phyloP scores from a whole-genome alignment of 2,797 vertebrate genomes.

The Corythornis leucogaster region DNA sequence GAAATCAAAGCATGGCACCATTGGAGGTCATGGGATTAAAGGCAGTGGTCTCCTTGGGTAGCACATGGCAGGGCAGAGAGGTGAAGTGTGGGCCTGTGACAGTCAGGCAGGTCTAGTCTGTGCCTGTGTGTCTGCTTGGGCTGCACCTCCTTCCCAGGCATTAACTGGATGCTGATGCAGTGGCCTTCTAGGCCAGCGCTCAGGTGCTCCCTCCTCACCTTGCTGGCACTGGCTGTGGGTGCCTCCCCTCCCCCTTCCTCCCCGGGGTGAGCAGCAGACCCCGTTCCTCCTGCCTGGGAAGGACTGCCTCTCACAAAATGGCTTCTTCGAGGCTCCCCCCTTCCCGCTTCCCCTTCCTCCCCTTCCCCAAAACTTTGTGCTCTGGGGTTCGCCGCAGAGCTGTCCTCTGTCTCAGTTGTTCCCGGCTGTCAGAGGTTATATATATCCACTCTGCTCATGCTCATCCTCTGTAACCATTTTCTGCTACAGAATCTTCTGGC shows the following conservation, averaged over 20 bases:
- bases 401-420: slow-evolving; percentile 46
- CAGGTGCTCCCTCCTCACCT: not conserved
- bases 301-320: slow-evolving; percentile 24
- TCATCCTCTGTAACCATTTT: slow-evolving; percentile 72
- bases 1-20: not conserved
- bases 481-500: slow-evolving; percentile 70
- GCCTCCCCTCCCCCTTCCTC: not conserved
- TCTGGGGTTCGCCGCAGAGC: slow-evolving; percentile 39
- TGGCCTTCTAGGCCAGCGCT: accelerated
- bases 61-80: not conserved
- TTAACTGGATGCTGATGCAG: not conserved
- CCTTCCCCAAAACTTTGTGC: slow-evolving; percentile 32
- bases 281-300: not conserved
- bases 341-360: not conserved
- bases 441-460: slow-evolving; percentile 57
- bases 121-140: accelerated
- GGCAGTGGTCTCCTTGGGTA: not conserved
- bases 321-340: not conserved
- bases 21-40: not conserved
- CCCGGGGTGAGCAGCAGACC: not conserved
- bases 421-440: slow-evolving; percentile 65
- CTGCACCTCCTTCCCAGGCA: not conserved
- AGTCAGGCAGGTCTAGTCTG: not conserved
- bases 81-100: not conserved
- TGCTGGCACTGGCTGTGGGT: accelerated